phyloP scores from a whole-genome alignment of 2,888 invertebrate genomes.

The Norana najaformis region DNA sequence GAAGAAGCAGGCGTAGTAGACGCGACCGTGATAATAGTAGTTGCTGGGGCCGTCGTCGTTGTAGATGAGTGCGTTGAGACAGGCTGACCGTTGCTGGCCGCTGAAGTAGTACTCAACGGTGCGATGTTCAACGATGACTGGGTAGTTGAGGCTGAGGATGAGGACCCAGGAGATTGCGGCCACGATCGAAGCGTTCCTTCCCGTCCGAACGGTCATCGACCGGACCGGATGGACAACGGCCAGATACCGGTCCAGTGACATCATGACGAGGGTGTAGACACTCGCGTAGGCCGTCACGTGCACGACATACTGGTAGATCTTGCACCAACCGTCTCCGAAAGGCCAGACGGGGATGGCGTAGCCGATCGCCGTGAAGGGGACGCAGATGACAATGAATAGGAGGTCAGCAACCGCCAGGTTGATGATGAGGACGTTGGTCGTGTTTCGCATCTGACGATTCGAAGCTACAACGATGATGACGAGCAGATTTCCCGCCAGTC shows the following conservation, averaged over 20 bases:
- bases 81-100: slow-evolving; percentile 17
- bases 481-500: slow-evolving; percentile 84
- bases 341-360: slow-evolving; percentile 87
- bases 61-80: slow-evolving; percentile 23
- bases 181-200: slow-evolving; percentile 34
- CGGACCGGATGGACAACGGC: slow-evolving; percentile 91
- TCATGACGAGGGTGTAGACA: slow-evolving; percentile 88
- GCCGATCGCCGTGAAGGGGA: slow-evolving; percentile 75
- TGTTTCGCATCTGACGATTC: slow-evolving; percentile 88
- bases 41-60: background rate
- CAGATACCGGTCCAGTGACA: slow-evolving; percentile 86
- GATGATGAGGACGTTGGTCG: slow-evolving; percentile 87
- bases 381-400: slow-evolving; percentile 88
- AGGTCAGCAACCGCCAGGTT: slow-evolving; percentile 87
- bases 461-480: slow-evolving; percentile 85
- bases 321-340: slow-evolving; percentile 86
- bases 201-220: slow-evolving; percentile 68
- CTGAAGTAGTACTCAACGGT: slow-evolving; percentile 29
- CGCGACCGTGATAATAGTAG: slow-evolving; percentile 28
- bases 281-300: slow-evolving; percentile 90
- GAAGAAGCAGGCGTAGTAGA: slow-evolving; percentile 68
- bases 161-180: slow-evolving; percentile 33
- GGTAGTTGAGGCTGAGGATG: slow-evolving; percentile 33
- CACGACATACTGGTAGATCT: slow-evolving; percentile 85
- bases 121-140: slow-evolving; percentile 25